These are phyloP conservation scores for Arenaria interpres DNA, from an alignment of 2,113 vertebrate genomes.

Conservation along the genomic window DNA sequence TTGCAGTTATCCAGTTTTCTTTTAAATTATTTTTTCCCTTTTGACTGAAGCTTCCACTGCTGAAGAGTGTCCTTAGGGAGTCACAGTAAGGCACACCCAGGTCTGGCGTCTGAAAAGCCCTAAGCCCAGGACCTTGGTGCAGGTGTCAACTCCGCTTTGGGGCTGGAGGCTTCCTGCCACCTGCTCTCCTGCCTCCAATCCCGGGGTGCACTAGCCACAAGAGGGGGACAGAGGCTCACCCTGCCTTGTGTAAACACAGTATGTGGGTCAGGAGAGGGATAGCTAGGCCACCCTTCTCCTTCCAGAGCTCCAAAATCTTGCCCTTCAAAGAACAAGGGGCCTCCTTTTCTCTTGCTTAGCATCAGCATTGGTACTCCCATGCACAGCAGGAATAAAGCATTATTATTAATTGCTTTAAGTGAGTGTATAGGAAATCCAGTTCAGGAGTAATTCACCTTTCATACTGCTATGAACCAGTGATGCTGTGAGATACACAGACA, in stretches of 20 bases:
- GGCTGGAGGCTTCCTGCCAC: neutral
- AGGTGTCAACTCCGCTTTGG: neutral
- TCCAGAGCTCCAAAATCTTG: neutral
- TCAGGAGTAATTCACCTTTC: neutral
- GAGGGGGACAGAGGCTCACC: neutral
- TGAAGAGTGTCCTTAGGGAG: neutral
- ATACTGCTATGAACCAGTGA: neutral
- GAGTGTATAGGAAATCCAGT: neutral
- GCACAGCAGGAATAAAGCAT: neutral
- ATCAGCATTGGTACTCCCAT: neutral
- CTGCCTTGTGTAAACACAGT: neutral
- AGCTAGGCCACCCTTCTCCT: neutral
- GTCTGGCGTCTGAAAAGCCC: neutral
- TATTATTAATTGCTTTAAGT: neutral
- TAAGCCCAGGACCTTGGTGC: neutral
- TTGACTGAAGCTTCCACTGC: neutral
- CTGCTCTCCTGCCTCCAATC: neutral
- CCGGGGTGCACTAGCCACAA: neutral
- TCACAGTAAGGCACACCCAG: neutral
- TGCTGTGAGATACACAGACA: neutral
- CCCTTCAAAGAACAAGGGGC: neutral
- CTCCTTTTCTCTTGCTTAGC: neutral
- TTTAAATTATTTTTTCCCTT: neutral
- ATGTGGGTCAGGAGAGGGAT: neutral
- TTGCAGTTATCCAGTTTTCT: constrained; percentile 32